Base-by-base conservation (phyloP, 2,113 vertebrate species). In the Lagopus muta region DNA sequence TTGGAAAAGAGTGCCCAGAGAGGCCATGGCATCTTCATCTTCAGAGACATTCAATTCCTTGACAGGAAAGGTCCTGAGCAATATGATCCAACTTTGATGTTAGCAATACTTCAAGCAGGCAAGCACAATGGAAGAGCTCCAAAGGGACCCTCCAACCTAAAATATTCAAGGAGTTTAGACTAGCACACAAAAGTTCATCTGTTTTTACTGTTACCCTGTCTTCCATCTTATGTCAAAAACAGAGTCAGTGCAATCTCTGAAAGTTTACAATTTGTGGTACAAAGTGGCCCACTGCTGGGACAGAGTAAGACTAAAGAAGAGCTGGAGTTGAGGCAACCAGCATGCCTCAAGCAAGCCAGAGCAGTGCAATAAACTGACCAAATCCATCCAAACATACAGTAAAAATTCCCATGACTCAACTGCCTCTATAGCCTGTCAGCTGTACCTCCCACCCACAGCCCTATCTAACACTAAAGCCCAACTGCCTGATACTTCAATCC, bases 371-470 rank as follows among this genome's bases (percentile, higher is more conserved):
- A 94, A 95, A 93, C 93, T 82, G 88, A 95, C 93, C 96, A 90
- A 96, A 94, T 90, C 90, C 93, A 86, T 76, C 48, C 90, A 94
- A 93, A 76, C 73, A 79, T 69, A 78, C 82, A 79, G 80, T 66
- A 94, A 93, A 94, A 94, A 67, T 86, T 93, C 93, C 77, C 82
- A 93, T 94, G 91, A 96, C 93, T 94, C 85, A 96, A 91, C 50
- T 3, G 1, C 82, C 94, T 89, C 92, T 16, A 0, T 40, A 71
- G 82, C 30, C 88, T 91, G 79, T 93, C 61, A 92, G 79, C 62
- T 83, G 67, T 95, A 64, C 75, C 87, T 87, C 93, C 92, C 87
- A 82, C 82, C 90, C 82, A 76, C 78, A 89, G 84, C 71, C 67
- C 62, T 55, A 27, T 66, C 86, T 47, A 71, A 82, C 32, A 72